These are phyloP conservation scores for Odontocerum albicorne DNA, from an alignment of 2,888 invertebrate species.

Conservation along the genomic window DNA sequence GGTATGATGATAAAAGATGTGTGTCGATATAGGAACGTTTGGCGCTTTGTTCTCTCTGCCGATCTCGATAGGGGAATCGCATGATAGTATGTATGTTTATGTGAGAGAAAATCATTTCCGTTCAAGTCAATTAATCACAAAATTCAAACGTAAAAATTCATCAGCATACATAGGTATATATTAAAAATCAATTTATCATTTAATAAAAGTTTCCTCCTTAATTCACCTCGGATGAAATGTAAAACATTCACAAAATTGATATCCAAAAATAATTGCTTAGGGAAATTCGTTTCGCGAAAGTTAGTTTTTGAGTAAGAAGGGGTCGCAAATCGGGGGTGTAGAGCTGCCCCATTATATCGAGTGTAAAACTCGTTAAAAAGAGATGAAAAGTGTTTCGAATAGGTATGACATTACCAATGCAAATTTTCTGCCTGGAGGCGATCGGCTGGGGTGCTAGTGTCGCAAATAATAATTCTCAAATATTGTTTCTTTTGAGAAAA, in stretches of 20 bases:
- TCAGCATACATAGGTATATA: too few species aligned
- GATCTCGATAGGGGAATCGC: too few species aligned
- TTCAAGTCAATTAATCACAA: too few species aligned
- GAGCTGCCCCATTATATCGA: not conserved
- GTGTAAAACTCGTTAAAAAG: constrained; percentile 22
- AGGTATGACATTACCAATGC: constrained; percentile 19
- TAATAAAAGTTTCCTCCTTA: not conserved
- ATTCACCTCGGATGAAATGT: not conserved
- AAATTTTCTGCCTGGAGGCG: constrained; percentile 9
- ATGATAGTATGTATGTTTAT: too few species aligned
- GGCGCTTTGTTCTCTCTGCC: too few species aligned
- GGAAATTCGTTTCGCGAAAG: not conserved
- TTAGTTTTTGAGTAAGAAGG: too few species aligned
- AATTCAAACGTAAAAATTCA: too few species aligned
- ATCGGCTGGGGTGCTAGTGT: constrained; percentile 10
- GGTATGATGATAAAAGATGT: too few species aligned
- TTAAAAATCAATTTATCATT: not conserved
- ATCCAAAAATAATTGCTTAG: not conserved
- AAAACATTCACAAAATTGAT: not conserved
- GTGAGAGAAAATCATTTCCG: too few species aligned
- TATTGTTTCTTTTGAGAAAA: not conserved
- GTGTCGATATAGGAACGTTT: too few species aligned
- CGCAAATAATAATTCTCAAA: constrained; percentile 17
- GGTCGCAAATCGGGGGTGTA: too few species aligned
- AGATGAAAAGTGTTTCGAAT: constrained; percentile 18